Percentiles rank a stretch among this genome's conserved stretches.
phyloP scores from a whole-genome alignment of 2,113 vertebrate genomes.

The Pluvialis apricaria region DNA sequence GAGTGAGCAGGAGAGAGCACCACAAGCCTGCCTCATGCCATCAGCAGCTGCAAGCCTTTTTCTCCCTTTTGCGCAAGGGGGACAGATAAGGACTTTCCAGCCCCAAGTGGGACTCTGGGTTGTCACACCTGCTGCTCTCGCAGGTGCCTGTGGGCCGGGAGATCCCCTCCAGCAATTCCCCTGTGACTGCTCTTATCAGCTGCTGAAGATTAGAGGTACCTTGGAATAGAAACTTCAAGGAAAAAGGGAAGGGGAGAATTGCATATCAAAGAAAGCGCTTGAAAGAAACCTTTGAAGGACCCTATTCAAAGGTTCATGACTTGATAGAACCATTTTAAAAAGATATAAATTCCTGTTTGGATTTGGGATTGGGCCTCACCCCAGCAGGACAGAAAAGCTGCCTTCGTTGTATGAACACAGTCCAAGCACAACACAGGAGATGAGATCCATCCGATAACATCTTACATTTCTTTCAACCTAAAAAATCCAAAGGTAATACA shows the following conservation, averaged over 20 bases:
- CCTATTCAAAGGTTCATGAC: slow-evolving; percentile 39
- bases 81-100: not conserved
- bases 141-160: slow-evolving; percentile 3
- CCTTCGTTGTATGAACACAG: slow-evolving; percentile 1
- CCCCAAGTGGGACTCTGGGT: not conserved
- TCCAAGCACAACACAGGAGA: slow-evolving; percentile 44
- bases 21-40: not conserved
- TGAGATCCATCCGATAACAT: slow-evolving; percentile 21
- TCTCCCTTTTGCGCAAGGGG: not conserved
- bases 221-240: slow-evolving; percentile 52
- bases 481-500: not conserved
- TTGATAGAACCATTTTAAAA: slow-evolving; percentile 20
- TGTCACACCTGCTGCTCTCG: slow-evolving; percentile 48
- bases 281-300: slow-evolving; percentile 61
- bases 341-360: slow-evolving; percentile 52
- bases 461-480: slow-evolving; percentile 7
- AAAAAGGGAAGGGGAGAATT: slow-evolving; percentile 34
- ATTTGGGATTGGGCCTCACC: slow-evolving; percentile 25
- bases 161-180: slow-evolving; percentile 23
- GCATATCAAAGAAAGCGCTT: slow-evolving; percentile 58
- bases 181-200: slow-evolving; percentile 20
- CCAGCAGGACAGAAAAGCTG: slow-evolving; percentile 31
- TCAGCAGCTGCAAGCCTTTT: not conserved
- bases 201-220: slow-evolving; percentile 29
- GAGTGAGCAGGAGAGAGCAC: not conserved